phyloP scores from a whole-genome alignment of 1,140 invertebrate genomes.

The Eupeodes corollae region DNA sequence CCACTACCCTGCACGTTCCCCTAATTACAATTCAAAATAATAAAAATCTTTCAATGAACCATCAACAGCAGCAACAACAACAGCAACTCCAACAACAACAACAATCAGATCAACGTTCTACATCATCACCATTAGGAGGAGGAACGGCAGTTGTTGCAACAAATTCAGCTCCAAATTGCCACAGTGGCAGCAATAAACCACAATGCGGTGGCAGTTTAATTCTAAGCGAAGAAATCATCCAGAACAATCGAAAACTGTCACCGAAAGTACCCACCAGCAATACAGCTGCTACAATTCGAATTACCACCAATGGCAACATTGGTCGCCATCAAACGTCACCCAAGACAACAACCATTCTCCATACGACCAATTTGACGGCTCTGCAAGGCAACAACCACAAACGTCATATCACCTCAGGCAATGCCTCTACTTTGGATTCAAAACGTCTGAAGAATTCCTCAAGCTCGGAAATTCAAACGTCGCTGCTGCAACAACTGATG shows the following conservation, averaged over 20 bases:
- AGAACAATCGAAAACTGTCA: background rate
- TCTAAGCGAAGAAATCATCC: background rate
- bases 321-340: slow-evolving; percentile 4
- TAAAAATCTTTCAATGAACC: slow-evolving; percentile 18
- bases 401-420: slow-evolving; percentile 19
- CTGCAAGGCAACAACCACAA: slow-evolving; percentile 21
- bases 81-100: slow-evolving; percentile 2
- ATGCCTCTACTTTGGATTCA: slow-evolving; percentile 17
- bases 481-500: slow-evolving; percentile 24
- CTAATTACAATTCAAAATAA: slow-evolving; percentile 33
- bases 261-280: background rate
- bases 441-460: slow-evolving; percentile 27
- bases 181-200: slow-evolving; percentile 1
- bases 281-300: background rate
- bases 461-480: slow-evolving; percentile 10
- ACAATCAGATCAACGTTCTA: background rate
- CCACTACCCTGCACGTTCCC: slow-evolving; percentile 16
- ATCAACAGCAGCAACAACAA: slow-evolving; percentile 16
- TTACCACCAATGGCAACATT: slow-evolving; percentile 1
- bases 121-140: slow-evolving; percentile 12
- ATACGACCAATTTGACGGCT: background rate
- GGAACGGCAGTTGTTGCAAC: slow-evolving; percentile 5
- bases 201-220: slow-evolving; percentile 3
- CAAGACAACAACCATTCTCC: background rate
- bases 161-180: slow-evolving; percentile 7